Evolutionary conservation across 2,113 vertebrate genomes (phyloP).

Genomic region (Dermatemys mawii): DNA sequence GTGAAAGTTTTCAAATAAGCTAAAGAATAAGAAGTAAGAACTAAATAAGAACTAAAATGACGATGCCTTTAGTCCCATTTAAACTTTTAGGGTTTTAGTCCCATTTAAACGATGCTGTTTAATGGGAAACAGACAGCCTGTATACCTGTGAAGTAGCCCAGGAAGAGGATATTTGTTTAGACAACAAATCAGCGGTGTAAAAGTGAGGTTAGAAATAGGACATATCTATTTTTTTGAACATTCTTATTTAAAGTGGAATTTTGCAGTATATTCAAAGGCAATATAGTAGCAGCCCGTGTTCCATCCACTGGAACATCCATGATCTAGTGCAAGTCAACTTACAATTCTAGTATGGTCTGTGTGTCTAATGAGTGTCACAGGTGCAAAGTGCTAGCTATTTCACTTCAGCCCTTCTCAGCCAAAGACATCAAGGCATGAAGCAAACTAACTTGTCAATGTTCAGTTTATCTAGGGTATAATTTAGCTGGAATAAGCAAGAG

Average conservation of each 20-base stretch:
- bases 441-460: background rate
- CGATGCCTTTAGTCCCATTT: background rate
- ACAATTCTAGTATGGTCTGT: accelerated
- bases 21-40: background rate
- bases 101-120: no score
- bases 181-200: background rate
- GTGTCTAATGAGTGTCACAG: accelerated
- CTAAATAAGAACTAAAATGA: background rate
- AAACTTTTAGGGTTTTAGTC: no score
- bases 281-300: background rate
- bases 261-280: background rate
- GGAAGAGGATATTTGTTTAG: background rate
- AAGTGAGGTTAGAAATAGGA: background rate
- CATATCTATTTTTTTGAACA: background rate
- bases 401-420: background rate
- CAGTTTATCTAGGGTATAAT: background rate
- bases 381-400: background rate
- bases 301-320: background rate
- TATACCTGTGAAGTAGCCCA: background rate
- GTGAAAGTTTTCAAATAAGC: background rate
- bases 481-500: background rate
- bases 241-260: background rate
- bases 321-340: background rate
- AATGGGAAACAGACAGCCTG: background rate
- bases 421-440: background rate